These are phyloP conservation scores for Ascidia mentula DNA, from an alignment of 23 tunicate genomes.

Conservation along the genomic window DNA sequence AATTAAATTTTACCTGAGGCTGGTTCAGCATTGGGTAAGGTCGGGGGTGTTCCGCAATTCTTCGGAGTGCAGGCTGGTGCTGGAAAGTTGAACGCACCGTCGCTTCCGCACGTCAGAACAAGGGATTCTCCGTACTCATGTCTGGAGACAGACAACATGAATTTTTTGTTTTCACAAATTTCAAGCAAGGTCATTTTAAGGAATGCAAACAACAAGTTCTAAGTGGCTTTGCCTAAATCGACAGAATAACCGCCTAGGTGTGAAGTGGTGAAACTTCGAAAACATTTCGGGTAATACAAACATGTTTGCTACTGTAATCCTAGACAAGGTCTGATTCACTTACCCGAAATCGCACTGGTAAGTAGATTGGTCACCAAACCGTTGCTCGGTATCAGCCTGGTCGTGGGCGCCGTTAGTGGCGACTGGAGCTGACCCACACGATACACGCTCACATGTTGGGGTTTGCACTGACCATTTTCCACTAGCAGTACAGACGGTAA, in stretches of 20 bases:
- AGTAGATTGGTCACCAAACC: conserved; percentile 35
- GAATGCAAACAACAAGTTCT: too few species aligned
- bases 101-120: background rate
- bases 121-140: background rate
- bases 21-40: background rate
- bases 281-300: too few species aligned
- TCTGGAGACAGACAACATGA: background rate
- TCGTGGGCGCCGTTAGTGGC: conserved; percentile 23
- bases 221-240: too few species aligned
- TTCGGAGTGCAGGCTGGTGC: conserved; percentile 4
- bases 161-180: background rate
- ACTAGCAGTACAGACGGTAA: conserved; percentile 35
- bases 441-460: conserved; percentile 42
- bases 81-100: background rate
- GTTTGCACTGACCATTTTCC: conserved; percentile 43
- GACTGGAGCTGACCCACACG: conserved; percentile 65
- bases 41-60: background rate
- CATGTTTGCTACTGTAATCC: too few species aligned
- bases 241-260: too few species aligned
- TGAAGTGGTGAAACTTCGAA: too few species aligned
- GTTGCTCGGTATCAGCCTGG: background rate
- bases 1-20: background rate
- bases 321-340: background rate
- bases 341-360: conserved; percentile 62
- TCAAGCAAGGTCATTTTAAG: background rate